Base-by-base conservation (phyloP, 2,888 invertebrate genomes). In the Gymnocheta viridis region DNA sequence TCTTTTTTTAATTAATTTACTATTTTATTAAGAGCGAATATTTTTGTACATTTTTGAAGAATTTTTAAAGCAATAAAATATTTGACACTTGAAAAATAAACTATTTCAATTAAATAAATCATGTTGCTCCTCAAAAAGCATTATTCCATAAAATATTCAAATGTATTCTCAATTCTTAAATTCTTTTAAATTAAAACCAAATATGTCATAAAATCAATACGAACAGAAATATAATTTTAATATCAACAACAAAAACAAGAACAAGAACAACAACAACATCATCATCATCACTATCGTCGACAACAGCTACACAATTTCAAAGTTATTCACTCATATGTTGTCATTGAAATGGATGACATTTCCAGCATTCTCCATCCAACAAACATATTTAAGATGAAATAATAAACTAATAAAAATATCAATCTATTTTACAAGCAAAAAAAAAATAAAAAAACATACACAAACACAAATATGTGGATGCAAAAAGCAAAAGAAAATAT, bases 401-500 rank as follows among this genome's bases (percentile, higher is more conserved):
- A 83, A 69, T 74, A 74, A 69, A 56, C 67, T 77, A 77, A 77
- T 82, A 82, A 82, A 79, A 74, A 82, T 79, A 79, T 79, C 82
- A 79, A 82, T 79, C 38, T 69, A 51, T 79, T 60, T 62, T 41
- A n/a, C 3, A 35, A 27, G 14, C 6, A n/a, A 51, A 44, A n/a
- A 24, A 60, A 14, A 41, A 22, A 41, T 47, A 38, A 38, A 64
- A 7, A 22, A 10, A 38, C 66, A 7, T 7, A 38, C 66, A 7
- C 17, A 14, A 4, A 47, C 4, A 41, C 19, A 47, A 29, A 32
- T 67, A 74, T 51, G 24, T 64, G 32, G 14, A 73, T 56, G 9
- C 44, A n/a, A 22, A 27, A 62, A 17, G 22, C 24, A 47, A 17
- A 58, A 32, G 10, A 54, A 54, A 24, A 29, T n/a, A n/a, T n/a